These are phyloP conservation scores for Sebastes melanostomus DNA, from an alignment of 2,797 vertebrate genomes.

Conservation along the genomic window DNA sequence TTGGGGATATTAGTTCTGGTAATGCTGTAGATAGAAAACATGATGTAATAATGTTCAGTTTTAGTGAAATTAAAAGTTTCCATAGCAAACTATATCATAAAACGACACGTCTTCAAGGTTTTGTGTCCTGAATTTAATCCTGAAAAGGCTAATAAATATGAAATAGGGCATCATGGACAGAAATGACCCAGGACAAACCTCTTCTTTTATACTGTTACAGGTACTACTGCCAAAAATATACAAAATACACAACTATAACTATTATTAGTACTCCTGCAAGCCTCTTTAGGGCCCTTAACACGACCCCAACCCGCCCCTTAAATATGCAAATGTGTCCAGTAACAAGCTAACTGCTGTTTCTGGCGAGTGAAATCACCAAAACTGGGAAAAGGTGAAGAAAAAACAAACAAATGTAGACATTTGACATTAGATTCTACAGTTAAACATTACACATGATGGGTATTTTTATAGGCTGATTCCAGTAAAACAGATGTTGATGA, in stretches of 20 bases:
- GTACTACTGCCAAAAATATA: not conserved
- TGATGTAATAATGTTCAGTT: not conserved
- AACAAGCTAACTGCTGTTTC: too few species aligned
- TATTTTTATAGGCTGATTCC: not conserved
- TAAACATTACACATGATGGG: not conserved
- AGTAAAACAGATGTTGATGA: not conserved
- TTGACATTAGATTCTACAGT: not conserved
- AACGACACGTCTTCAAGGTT: not conserved
- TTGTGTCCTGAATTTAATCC: not conserved
- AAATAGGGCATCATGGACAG: not conserved
- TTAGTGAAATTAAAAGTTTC: not conserved
- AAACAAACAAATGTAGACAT: not conserved
- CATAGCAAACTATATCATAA: not conserved
- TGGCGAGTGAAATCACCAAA: not conserved
- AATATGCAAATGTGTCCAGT: not conserved
- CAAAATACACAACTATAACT: not conserved
- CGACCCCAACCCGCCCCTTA: not conserved
- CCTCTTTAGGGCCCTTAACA: not conserved
- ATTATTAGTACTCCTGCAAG: not conserved
- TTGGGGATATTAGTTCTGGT: not conserved
- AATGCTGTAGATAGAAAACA: not conserved
- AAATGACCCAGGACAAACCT: not conserved
- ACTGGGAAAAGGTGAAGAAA: not conserved
- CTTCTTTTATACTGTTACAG: not conserved
- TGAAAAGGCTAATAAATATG: not conserved